A percentile compares a stretch with the other conserved stretches of the same genome.
These are phyloP conservation scores for Folsomia manolachei DNA, from an alignment of 2,888 invertebrate species.

Conservation along the genomic window DNA sequence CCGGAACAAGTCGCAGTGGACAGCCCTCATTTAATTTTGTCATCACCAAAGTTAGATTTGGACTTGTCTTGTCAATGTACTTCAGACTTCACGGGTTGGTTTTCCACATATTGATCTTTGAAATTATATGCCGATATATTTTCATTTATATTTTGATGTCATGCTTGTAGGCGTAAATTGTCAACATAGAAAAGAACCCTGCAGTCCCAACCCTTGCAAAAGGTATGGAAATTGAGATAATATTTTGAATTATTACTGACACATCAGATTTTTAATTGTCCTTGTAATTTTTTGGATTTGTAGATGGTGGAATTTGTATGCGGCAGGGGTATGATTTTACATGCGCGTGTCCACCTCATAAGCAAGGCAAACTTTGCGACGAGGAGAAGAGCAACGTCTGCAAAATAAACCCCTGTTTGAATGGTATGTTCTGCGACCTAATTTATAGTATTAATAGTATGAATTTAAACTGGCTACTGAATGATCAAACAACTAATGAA, in stretches of 20 bases:
- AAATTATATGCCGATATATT: no score
- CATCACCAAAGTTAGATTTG: constrained; percentile 75
- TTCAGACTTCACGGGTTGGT: constrained; percentile 76
- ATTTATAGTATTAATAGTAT: no score
- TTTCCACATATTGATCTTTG: not conserved
- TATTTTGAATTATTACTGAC: not conserved
- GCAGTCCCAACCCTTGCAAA: constrained; percentile 80
- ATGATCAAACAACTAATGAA: no score
- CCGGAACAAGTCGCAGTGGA: constrained; percentile 67
- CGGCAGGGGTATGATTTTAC: constrained; percentile 79
- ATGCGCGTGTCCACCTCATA: constrained; percentile 73
- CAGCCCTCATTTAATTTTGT: constrained; percentile 75
- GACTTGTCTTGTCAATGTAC: constrained; percentile 77
- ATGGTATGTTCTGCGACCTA: no score
- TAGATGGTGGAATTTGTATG: constrained; percentile 73
- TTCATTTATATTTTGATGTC: no score
- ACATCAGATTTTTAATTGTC: constrained; percentile 50
- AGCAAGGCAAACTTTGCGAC: constrained; percentile 81
- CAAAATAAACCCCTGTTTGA: constrained; percentile 79
- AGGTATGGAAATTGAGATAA: not conserved
- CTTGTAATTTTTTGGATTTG: no score
- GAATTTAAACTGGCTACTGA: no score
- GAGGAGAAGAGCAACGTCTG: constrained; percentile 79
- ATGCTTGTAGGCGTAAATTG: constrained; percentile 56
- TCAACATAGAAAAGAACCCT: constrained; percentile 84